A percentile compares a stretch with the other conserved stretches of the same genome.
Conservation (phyloP, 1,140 invertebrate genomes). For the Eulimnadia texana region DNA sequence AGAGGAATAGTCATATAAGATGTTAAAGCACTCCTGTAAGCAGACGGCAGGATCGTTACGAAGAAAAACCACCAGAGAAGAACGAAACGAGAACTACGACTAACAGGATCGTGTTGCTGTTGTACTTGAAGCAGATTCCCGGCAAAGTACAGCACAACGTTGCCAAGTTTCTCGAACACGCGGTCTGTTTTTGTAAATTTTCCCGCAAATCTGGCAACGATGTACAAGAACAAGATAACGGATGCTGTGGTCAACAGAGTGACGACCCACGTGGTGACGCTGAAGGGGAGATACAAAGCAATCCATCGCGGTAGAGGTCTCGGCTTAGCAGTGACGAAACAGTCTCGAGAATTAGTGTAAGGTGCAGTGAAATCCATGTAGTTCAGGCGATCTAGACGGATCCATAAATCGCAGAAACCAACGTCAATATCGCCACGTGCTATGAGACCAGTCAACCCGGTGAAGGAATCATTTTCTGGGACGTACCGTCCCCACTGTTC, state of each 20-base stretch:
- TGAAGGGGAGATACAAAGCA: constrained; percentile 59
- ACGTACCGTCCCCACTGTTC: neutral
- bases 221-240: neutral
- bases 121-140: constrained; percentile 10
- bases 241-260: neutral
- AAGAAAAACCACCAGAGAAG: constrained; percentile 8
- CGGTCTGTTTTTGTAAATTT: neutral
- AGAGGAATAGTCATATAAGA: constrained; percentile 5
- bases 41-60: constrained; percentile 11
- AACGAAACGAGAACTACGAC: neutral
- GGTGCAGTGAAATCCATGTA: constrained; percentile 58
- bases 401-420: constrained; percentile 59
- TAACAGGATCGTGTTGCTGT: neutral
- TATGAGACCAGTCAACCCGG: constrained; percentile 52
- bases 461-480: constrained; percentile 27
- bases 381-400: constrained; percentile 47
- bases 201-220: neutral
- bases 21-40: constrained; percentile 7
- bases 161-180: neutral
- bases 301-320: constrained; percentile 63
- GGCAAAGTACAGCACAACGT: neutral
- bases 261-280: neutral
- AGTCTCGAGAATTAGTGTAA: constrained; percentile 62
- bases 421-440: constrained; percentile 47
- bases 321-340: constrained; percentile 65